phyloP scores from a whole-genome alignment of 1,140 invertebrate species.

The Chymomyza costata region DNA sequence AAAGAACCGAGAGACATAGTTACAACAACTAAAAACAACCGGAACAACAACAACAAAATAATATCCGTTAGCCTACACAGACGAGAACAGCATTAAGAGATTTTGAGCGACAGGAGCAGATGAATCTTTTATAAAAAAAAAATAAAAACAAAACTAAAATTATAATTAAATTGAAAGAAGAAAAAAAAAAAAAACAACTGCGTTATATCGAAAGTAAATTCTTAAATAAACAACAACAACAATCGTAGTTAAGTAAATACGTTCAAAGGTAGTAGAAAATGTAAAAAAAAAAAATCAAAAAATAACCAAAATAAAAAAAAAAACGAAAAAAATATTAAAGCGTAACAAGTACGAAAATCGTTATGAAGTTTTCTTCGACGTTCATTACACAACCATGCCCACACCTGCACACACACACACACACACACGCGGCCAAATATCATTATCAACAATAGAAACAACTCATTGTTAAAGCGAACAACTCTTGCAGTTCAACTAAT shows the following conservation, averaged over 20 bases:
- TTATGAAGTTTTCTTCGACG: slow-evolving; percentile 27
- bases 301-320: slow-evolving; percentile 2
- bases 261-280: slow-evolving; percentile 39
- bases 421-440: slow-evolving; percentile 4
- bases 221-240: no score
- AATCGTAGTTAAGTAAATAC: slow-evolving; percentile 30
- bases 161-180: slow-evolving; percentile 9
- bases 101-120: slow-evolving; percentile 62
- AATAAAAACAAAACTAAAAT: slow-evolving; percentile 27
- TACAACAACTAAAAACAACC: slow-evolving; percentile 50
- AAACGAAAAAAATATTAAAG: background rate
- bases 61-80: no score
- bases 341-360: slow-evolving; percentile 10
- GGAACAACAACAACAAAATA: slow-evolving; percentile 35
- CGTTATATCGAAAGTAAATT: slow-evolving; percentile 49
- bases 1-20: slow-evolving; percentile 54
- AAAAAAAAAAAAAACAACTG: slow-evolving; percentile 39
- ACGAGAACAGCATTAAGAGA: slow-evolving; percentile 16
- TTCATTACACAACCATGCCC: slow-evolving; percentile 12
- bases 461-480: no score
- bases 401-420: slow-evolving; percentile 1
- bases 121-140: slow-evolving; percentile 65
- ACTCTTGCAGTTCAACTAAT: no score
- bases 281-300: slow-evolving; percentile 24
- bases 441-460: no score